Evolutionary conservation across 2,113 vertebrate genomes (phyloP).

Genomic region (Hippocampus abdominalis): DNA sequence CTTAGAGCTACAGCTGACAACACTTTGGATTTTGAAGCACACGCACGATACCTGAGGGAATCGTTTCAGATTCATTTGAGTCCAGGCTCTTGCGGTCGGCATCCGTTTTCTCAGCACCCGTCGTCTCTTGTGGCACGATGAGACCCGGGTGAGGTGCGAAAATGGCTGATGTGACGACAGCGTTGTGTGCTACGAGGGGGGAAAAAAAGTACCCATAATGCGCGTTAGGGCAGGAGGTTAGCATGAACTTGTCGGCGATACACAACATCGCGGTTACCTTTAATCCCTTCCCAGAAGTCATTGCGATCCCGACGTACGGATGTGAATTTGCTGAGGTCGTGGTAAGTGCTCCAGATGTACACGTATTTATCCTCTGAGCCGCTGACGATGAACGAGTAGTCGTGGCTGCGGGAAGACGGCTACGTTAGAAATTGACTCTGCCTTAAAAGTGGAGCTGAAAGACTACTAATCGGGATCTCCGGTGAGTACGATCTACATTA

Average conservation of each 20-base stretch:
- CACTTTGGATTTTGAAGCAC: not conserved
- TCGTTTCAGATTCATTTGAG: constrained; percentile 77
- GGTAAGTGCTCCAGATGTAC: constrained; percentile 99
- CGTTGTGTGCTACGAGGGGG: constrained; percentile 84
- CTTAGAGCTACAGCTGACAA: not conserved
- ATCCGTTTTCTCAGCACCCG: constrained; percentile 81
- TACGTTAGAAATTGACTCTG: not conserved
- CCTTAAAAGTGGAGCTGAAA: not conserved
- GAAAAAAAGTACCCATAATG: not conserved
- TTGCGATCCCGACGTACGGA: constrained; percentile 95
- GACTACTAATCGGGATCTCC: no score
- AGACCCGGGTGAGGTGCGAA: constrained; percentile 93
- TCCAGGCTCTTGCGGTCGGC: constrained; percentile 78
- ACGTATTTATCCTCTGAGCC: constrained; percentile 97
- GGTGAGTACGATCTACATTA: no score
- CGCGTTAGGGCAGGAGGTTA: not conserved
- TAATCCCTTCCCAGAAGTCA: constrained; percentile 99
- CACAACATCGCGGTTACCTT: constrained; percentile 78
- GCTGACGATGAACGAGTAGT: constrained; percentile 95
- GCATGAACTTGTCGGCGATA: not conserved
- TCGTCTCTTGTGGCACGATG: constrained; percentile 81
- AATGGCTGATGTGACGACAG: constrained; percentile 95
- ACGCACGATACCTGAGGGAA: constrained; percentile 83
- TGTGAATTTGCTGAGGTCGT: constrained; percentile 96
- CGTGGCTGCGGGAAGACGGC: constrained; percentile 76